Percentiles rank a stretch among this genome's conserved stretches.
phyloP scores from a whole-genome alignment of 1,140 invertebrate genomes.

The Macrotrachela quadricornifera region DNA sequence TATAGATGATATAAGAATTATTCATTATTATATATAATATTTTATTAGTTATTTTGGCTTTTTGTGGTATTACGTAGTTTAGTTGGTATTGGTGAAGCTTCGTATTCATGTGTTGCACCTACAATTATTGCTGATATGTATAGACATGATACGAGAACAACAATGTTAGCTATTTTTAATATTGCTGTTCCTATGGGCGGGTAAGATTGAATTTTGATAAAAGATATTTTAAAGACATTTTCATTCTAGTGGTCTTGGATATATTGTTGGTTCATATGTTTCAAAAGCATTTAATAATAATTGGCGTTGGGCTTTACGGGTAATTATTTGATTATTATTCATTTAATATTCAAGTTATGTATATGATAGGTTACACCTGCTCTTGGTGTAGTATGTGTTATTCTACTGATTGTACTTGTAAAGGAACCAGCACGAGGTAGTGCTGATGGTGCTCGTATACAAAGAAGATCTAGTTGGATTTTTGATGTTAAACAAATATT shows the following conservation, averaged over 20 bases:
- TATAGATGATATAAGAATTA: not conserved
- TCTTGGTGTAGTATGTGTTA: constrained; percentile 56
- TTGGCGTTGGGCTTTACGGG: constrained; percentile 73
- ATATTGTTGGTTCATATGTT: constrained; percentile 70
- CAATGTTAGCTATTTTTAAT: constrained; percentile 89
- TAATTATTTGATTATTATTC: constrained; percentile 6
- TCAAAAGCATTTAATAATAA: constrained; percentile 38
- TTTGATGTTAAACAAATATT: too few relatives aligned
- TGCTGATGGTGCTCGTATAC: constrained; percentile 47
- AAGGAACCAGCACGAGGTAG: constrained; percentile 66
- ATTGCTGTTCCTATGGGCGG: constrained; percentile 90
- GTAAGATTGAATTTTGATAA: too few relatives aligned
- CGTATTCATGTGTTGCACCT: constrained; percentile 93
- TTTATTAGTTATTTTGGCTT: constrained; percentile 40
- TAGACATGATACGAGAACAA: constrained; percentile 57
- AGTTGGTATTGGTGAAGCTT: constrained; percentile 92
- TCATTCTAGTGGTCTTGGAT: constrained; percentile 54
- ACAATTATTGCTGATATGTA: constrained; percentile 97
- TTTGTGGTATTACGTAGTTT: constrained; percentile 72
- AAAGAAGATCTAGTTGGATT: too few relatives aligned
- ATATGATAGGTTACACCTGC: constrained; percentile 42
- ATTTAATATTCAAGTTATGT: too few relatives aligned
- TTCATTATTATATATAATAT: constrained; percentile 1
- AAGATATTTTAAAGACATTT: too few relatives aligned
- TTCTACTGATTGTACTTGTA: constrained; percentile 54